These are phyloP conservation scores for Hypocryptadius cinnamomeus DNA, from an alignment of 2,113 vertebrate species.

Conservation along the genomic window DNA sequence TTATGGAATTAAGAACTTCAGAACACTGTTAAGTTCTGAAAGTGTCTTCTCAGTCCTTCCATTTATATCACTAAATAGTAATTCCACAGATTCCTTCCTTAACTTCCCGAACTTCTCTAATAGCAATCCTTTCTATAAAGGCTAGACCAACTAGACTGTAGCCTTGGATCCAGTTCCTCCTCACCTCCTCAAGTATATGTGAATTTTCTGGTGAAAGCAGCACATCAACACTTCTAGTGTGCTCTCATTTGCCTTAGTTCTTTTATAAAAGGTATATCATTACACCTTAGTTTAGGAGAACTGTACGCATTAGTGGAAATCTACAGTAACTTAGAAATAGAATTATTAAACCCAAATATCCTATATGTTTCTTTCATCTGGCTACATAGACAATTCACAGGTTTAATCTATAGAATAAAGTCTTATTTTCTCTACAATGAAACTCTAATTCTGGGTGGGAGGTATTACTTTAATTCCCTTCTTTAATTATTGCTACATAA, in stretches of 20 bases:
- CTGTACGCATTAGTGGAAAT: not conserved
- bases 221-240: not conserved
- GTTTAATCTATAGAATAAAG: not conserved
- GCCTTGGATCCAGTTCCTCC: not conserved
- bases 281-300: not conserved
- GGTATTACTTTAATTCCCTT: not conserved
- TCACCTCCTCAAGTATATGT: not conserved
- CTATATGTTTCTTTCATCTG: not conserved
- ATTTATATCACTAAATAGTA: not conserved
- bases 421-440: not conserved
- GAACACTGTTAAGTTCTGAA: not conserved
- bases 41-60: not conserved
- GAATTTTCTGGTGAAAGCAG: not conserved
- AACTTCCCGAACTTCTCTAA: not conserved
- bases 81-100: not conserved
- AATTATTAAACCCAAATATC: not conserved
- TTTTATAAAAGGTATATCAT: not conserved
- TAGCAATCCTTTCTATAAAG: not conserved
- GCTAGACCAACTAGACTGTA: not conserved
- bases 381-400: not conserved
- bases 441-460: not conserved
- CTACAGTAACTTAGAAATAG: not conserved
- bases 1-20: not conserved
- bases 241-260: not conserved
- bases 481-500: not conserved